Base-by-base conservation (phyloP, 2,888 invertebrate species). In the Melipona bicolor region DNA sequence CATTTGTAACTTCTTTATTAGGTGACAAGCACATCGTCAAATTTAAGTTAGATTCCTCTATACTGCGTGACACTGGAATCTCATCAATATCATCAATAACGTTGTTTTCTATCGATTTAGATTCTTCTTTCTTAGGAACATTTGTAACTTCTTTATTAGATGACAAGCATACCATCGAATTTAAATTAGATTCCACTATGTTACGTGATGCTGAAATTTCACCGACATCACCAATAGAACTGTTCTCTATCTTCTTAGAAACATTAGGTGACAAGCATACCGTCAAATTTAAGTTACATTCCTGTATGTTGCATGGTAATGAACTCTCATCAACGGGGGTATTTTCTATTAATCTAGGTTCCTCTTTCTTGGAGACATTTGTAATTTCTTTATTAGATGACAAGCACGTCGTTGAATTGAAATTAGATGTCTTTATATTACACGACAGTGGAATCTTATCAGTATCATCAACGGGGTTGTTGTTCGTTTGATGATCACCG, bases 221-320 rank as follows among this genome's bases (percentile, higher is more conserved):
- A 36, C 36, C 36, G 36, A 36, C 36, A 36, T 36, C 36, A 5
- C 36, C 36, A 36, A 36, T 36, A 19, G 59, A 32, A 24, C 13
- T 43, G n/a, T 65, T 24, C 15, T 77, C 64, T 61, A 27, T 3
- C 21, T 69, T 13, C 3, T 24, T 36, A 21, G 43, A 50, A 13
- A 36, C n/a, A 3, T 6, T n/a, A 15, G 74, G 24, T 0, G 79
- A 86, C 24, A 83, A 6, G 13, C 27, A 61, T 0, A 54, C 50
- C 4, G 83, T 79, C 11, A 56, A 43, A 49, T 87, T 67, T 54
- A 81, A 70, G 15, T 81, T 79, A 67, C 61, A 43, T 4, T 54
- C 43, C 17, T 79, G 69, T 0, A 3, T 54, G 32, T 32, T 68
- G 24, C 3, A 21, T 4, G 72, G 73, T 54, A 71, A 52, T 59